Evolutionary conservation across 2,888 invertebrate species (phyloP), one percentile per base, ranked within the genome.

Genomic region (Rhorus exstirpatorius): DNA sequence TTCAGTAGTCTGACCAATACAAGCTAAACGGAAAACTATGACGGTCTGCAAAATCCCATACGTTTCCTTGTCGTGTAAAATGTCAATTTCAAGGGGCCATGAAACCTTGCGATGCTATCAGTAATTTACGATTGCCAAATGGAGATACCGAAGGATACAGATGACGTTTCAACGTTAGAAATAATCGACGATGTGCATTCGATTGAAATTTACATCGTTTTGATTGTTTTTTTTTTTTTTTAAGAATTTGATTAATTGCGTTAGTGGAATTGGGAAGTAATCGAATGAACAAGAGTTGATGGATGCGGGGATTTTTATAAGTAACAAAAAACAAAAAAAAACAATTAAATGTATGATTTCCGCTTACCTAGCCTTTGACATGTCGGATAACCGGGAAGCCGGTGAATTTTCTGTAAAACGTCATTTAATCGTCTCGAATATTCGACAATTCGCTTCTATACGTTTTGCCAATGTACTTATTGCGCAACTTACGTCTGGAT

Each of bases 281-380:
- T 38, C 7, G 38, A 38, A 38, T 38, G 38, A 8, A 60, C 3
- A 1, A 31, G 10, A 12, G 7, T 2, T 17, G 46, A 51, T 35
- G 0, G 21, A 51, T 8, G 21, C 35, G 14, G 31, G 12, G 17
- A 31, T 65, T 65, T 65, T 26, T 19, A 3, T 4, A n/a, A 31
- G 14, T 10, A 12, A 31, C n/a, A 31, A 26, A 26, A 19, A 19
- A 35, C 35, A 24, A 41, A n/a, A 31, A 19, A 49, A 12, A 24
- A 12, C 44, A 14, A 65, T 10, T n/a, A 75, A 46, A 14, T 1
- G 31, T 10, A 60, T 46, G 14, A 1, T 3, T 44, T 17, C 7
- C n/a, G 61, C 85, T 88, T 86, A 90, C 90, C 90, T 89, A 26
- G 89, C 87, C 79, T 90, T 89, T 0, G 87, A 75, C 26, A 81